Evolutionary conservation across 2,113 vertebrate genomes (phyloP), one percentile per base, ranked within the genome.

Genomic region (Oxyruncus cristatus): DNA sequence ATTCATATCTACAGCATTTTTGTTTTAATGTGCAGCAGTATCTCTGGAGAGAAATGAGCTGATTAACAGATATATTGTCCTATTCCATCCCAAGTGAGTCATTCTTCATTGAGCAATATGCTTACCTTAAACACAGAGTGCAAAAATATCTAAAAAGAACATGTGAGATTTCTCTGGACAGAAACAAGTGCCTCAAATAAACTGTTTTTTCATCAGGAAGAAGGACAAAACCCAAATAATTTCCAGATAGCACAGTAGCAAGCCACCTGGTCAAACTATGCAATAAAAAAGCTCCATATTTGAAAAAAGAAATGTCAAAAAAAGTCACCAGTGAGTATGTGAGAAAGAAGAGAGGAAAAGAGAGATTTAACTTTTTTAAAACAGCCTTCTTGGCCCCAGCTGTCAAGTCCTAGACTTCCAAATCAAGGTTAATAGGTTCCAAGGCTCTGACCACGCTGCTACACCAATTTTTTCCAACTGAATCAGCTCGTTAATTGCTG

Each of bases 31-130:
- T 91, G 76, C 42, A 68, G 66, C n/a, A 72, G 0, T 78, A 93
- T 78, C 90, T 92, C 68, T 0, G 1, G 74, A 94, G 63, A 95
- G 95, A 93, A 94, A 72, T n/a, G 28, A 86, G 50, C 42, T 85
- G 68, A 95, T 80, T 42, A 94, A 86, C 49, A 92, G n/a, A 90
- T 88, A 88, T 65, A 94, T 15, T 81, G 74, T 33, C 67, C 85
- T 82, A 28, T 79, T 85, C 7, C 3, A 53, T 65, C 41, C 18
- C 74, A 73, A 87, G 49, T 15, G 62, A 96, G 44, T 62, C 6
- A 73, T 33, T 93, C 53, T 73, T 88, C 37, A 76, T 2, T 21
- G n/a, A 95, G 66, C 52, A 91, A 89, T 1, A 4, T 1, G 3
- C 33, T 86, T 46, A 22, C 32, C 66, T 78, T 55, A 65, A 87